Evolutionary conservation across 2,797 vertebrate genomes (phyloP).

Genomic region (Tarsius wallacei): DNA sequence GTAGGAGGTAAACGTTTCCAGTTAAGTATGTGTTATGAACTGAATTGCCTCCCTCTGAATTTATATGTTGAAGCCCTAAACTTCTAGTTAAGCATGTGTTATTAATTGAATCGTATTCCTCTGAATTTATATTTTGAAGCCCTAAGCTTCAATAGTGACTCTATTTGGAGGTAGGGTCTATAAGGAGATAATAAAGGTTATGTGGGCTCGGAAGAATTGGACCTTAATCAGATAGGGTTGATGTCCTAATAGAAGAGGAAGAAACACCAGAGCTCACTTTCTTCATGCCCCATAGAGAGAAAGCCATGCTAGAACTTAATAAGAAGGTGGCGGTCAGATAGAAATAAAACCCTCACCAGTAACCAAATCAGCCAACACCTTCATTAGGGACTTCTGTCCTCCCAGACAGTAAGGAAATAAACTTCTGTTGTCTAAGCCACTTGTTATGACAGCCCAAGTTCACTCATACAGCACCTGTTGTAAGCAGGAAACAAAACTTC

Average conservation of each 20-base stretch:
- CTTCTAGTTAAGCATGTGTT: not conserved
- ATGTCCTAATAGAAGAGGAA: not conserved
- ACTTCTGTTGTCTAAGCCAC: not conserved
- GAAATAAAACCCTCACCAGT: not conserved
- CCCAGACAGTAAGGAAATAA: not conserved
- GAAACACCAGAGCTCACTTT: not conserved
- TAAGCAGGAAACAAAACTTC: not conserved
- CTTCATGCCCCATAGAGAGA: not conserved
- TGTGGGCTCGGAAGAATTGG: not conserved
- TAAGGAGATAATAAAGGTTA: not conserved
- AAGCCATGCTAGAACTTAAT: no score
- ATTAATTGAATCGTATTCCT: no score
- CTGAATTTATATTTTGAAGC: no score
- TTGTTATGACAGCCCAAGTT: not conserved
- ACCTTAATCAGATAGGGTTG: not conserved
- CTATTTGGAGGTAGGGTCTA: not conserved
- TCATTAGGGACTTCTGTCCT: not conserved
- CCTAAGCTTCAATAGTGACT: not conserved
- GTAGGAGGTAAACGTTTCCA: not conserved
- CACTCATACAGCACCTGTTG: not conserved
- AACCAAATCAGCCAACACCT: not conserved
- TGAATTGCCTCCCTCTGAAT: not conserved
- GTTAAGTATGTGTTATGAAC: not conserved
- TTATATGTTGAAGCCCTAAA: not conserved
- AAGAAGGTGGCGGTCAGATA: not conserved